Evolutionary conservation across 2,888 invertebrate genomes (phyloP).

Genomic region (Amiota mariae): DNA sequence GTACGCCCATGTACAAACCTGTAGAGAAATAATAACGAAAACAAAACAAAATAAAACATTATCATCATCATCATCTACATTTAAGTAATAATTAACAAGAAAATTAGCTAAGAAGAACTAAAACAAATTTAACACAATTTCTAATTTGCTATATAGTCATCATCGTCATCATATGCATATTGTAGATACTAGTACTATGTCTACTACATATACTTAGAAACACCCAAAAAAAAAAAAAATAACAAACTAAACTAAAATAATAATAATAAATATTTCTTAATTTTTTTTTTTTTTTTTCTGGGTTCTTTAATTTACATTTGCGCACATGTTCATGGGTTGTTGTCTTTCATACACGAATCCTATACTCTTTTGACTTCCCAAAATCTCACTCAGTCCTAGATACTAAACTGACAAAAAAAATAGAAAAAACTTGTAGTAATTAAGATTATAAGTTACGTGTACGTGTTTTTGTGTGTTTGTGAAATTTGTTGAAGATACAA

Average conservation of each 20-base stretch:
- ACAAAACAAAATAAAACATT: neutral
- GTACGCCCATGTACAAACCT: neutral
- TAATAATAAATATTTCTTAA: conserved; percentile 18
- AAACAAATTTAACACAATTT: conserved; percentile 19
- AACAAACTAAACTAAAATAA: conserved; percentile 9
- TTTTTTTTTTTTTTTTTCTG: no score
- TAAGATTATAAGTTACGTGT: conserved; percentile 45
- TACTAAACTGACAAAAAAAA: neutral
- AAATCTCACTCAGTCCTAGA: neutral
- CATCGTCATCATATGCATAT: neutral
- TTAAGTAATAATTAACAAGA: no score
- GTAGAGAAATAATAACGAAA: neutral
- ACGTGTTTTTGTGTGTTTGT: conserved; percentile 22
- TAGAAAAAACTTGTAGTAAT: conserved; percentile 45
- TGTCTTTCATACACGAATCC: no score
- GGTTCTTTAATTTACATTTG: no score
- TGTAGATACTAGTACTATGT: neutral
- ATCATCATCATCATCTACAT: conserved; percentile 1
- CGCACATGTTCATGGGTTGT: no score
- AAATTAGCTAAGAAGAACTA: neutral
- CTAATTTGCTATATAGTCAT: conserved; percentile 9
- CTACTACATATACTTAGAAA: neutral
- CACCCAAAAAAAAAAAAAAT: conserved; percentile 14
- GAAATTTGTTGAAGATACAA: no score
- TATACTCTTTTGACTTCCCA: neutral